Evolutionary conservation across 1,140 invertebrate genomes (phyloP).

Genomic region (Antheraea pernyi): DNA sequence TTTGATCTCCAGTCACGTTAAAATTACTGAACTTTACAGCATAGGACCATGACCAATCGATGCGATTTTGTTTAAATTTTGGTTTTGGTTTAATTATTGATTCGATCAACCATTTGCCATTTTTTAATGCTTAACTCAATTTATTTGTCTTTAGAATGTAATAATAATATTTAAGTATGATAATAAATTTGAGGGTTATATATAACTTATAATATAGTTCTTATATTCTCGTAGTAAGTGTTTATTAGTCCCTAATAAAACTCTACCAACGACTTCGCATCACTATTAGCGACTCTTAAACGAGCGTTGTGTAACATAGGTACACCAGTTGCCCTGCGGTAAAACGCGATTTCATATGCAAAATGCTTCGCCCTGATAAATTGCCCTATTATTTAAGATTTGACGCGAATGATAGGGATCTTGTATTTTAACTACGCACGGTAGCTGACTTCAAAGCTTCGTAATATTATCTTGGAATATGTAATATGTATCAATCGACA

Average conservation of each 20-base stretch:
- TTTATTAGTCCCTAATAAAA: background rate
- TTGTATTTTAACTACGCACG: conserved; percentile 12
- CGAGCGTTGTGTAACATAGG: conserved; percentile 27
- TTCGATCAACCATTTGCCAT: too few relatives aligned
- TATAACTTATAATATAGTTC: background rate
- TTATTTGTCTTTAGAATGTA: too few relatives aligned
- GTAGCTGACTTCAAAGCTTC: background rate
- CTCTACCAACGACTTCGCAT: conserved; percentile 5
- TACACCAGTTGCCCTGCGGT: conserved; percentile 54
- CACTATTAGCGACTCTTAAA: conserved; percentile 19
- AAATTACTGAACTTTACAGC: too few relatives aligned
- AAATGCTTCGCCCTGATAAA: conserved; percentile 64
- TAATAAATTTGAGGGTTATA: too few relatives aligned
- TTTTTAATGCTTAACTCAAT: too few relatives aligned
- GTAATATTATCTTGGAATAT: background rate
- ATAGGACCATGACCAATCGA: too few relatives aligned
- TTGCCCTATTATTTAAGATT: conserved; percentile 69
- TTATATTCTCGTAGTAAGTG: background rate
- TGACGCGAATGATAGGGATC: conserved; percentile 60
- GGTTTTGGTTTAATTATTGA: too few relatives aligned
- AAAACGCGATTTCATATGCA: conserved; percentile 67
- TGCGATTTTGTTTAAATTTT: too few relatives aligned
- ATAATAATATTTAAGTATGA: too few relatives aligned
- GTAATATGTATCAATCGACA: background rate
- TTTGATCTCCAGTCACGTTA: too few relatives aligned